A percentile compares a stretch with the other conserved stretches of the same genome.
Conservation (phyloP, 2,113 vertebrate species). For the Blennius ocellaris region DNA sequence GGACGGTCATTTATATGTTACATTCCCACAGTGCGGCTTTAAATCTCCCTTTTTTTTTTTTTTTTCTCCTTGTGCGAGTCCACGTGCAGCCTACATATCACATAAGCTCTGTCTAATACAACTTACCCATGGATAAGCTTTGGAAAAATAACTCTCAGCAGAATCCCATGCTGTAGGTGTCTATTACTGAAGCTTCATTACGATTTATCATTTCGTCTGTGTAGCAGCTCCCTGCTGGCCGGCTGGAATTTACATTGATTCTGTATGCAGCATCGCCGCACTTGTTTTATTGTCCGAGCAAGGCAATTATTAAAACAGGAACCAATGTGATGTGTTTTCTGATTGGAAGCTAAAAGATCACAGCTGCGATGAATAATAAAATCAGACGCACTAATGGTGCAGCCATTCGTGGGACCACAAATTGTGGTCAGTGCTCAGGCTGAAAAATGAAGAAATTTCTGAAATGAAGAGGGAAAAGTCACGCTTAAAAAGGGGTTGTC, state of each 20-base stretch:
- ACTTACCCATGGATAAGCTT: constrained; percentile 22
- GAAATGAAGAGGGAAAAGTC: not conserved
- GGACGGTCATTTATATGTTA: too few species aligned
- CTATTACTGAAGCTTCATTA: constrained; percentile 51
- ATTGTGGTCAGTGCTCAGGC: not conserved
- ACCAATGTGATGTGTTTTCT: constrained; percentile 60
- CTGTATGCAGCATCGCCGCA: constrained; percentile 55
- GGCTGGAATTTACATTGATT: constrained; percentile 70
- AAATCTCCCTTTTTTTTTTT: too few species aligned
- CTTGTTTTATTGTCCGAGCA: constrained; percentile 65
- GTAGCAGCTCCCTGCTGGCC: constrained; percentile 53
- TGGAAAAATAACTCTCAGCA: constrained; percentile 31
- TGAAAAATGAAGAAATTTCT: not conserved
- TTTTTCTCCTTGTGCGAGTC: too few species aligned
- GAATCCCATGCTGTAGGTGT: constrained; percentile 14
- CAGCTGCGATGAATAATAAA: constrained; percentile 64
- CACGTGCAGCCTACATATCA: not conserved
- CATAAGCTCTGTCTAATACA: constrained; percentile 15
- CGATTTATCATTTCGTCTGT: constrained; percentile 56
- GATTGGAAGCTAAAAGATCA: constrained; percentile 64
- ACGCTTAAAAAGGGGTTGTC: not conserved
- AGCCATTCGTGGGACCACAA: constrained; percentile 31
- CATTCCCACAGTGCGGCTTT: too few species aligned
- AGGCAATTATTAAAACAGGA: constrained; percentile 63
- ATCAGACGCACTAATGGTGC: constrained; percentile 33